A percentile compares a stretch with the other conserved stretches of the same genome.
Conservation (phyloP, 2,888 invertebrate genomes). For the Pheosia tremula region DNA sequence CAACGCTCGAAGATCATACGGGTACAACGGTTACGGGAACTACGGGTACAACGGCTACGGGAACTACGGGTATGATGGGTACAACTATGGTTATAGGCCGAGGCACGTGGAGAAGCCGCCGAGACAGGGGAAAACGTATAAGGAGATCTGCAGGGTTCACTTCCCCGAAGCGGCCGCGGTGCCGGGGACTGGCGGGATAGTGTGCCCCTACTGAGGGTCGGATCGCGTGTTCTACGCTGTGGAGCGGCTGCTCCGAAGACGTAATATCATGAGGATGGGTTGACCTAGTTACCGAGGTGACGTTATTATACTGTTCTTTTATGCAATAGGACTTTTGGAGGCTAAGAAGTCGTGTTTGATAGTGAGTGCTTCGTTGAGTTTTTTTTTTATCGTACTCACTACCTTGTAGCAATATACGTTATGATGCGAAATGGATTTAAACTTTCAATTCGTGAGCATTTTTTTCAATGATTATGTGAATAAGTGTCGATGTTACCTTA, state of each 20-base stretch:
- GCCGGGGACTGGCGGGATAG: conserved; percentile 84
- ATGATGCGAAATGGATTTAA: background rate
- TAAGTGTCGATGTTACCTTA: background rate
- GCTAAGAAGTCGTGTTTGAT: conserved; percentile 1
- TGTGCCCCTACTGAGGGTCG: conserved; percentile 86
- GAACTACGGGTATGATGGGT: conserved; percentile 46
- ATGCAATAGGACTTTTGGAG: background rate
- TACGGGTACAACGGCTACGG: conserved; percentile 51
- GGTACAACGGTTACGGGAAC: conserved; percentile 61
- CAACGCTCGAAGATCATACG: conserved; percentile 68
- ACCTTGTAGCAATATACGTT: background rate
- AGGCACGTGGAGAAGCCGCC: conserved; percentile 47
- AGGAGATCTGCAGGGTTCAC: conserved; percentile 88
- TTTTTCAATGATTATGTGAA: background rate
- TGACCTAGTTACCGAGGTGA: conserved; percentile 47
- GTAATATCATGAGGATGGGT: conserved; percentile 82
- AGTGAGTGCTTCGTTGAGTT: background rate
- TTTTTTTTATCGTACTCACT: background rate
- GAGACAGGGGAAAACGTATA: conserved; percentile 84
- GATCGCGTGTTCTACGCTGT: conserved; percentile 83
- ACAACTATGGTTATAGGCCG: conserved; percentile 42
- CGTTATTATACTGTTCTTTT: conserved; percentile 8
- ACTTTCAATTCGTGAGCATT: background rate
- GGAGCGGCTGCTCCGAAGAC: conserved; percentile 78
- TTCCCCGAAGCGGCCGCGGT: conserved; percentile 80